Base-by-base conservation (phyloP, 2,797 vertebrate species). In the Kryptopterus vitreolus region DNA sequence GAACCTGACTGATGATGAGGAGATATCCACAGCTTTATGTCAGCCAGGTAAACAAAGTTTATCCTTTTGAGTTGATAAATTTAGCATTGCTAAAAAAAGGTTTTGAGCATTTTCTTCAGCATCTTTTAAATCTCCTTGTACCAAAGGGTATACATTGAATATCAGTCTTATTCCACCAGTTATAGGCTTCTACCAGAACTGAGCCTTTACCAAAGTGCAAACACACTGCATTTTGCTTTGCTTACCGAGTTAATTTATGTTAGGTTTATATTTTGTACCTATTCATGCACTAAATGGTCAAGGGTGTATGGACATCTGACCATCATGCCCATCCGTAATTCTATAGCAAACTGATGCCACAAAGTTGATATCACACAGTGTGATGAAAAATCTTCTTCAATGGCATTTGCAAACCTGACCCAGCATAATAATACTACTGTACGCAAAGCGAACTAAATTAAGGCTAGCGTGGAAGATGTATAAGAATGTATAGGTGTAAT, bases 31-130 rank as follows among this genome's bases (percentile, higher is more conserved):
- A 74, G 2, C 9, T 16, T 1, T 0, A 0, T 93, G 92, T 77
- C 59, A 58, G 52, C 0, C 77, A 79, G 92, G 93, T 94, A 84
- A 90, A 69, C 15, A 62, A 15, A 58, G 1, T 18, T 50, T 76
- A 16, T 68, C 1, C 38, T 63, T 52, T 46, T 35, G 18, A 6
- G 8, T 43, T 33, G 11, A 43, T 57, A 80, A 73, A 72, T 35
- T 20, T 4, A 31, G 22, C 22, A 13, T 18, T 10, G 18, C 18
- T 65, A 13, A 0, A 8, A 53, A 12, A 52, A 20, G 9, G 6
- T 48, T 48, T 24, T 26, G 12, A 24, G 13, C 35, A 68, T 24
- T 68, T 66, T 26, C 33, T 35, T 48, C 48, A 13, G 24, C 3
- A 48, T 68, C 3, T 24, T 20, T 50, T 7, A 29, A 70, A 29